These are phyloP conservation scores for Drosophila trapezifrons DNA, from an alignment of 1,140 invertebrate genomes.

Conservation along the genomic window DNA sequence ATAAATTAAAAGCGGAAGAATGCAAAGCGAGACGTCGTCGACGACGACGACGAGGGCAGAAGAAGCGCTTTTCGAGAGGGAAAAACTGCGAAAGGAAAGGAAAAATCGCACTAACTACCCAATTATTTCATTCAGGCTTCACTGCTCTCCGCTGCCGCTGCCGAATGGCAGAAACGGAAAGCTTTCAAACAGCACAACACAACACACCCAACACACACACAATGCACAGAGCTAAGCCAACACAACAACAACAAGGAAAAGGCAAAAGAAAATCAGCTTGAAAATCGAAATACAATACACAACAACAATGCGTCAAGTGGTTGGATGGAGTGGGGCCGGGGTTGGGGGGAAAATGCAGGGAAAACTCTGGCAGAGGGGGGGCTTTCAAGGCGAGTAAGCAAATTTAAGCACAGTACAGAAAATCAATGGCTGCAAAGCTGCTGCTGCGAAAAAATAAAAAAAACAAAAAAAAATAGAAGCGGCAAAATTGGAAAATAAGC, in stretches of 20 bases:
- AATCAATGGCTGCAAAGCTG: constrained; percentile 70
- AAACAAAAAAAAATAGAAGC: constrained; percentile 31
- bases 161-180: constrained; percentile 51
- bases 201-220: background rate
- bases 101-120: constrained; percentile 79
- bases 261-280: constrained; percentile 47
- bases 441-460: constrained; percentile 8
- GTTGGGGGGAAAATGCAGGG: background rate
- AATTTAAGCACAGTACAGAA: constrained; percentile 74
- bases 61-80: constrained; percentile 33
- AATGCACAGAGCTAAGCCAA: constrained; percentile 1
- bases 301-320: constrained; percentile 47
- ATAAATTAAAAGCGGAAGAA: constrained; percentile 67
- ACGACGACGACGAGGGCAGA: background rate
- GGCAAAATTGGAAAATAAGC: constrained; percentile 81
- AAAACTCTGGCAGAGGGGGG: constrained; percentile 3
- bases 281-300: constrained; percentile 61
- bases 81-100: constrained; percentile 31
- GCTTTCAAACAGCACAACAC: constrained; percentile 32
- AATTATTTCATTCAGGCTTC: constrained; percentile 84
- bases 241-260: constrained; percentile 2
- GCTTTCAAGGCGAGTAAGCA: constrained; percentile 65
- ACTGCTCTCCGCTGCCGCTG: constrained; percentile 50
- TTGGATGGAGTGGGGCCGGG: background rate
- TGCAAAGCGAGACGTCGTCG: constrained; percentile 25